Base-by-base conservation (phyloP, 1,140 invertebrate species). In the Drosophila takahashii region DNA sequence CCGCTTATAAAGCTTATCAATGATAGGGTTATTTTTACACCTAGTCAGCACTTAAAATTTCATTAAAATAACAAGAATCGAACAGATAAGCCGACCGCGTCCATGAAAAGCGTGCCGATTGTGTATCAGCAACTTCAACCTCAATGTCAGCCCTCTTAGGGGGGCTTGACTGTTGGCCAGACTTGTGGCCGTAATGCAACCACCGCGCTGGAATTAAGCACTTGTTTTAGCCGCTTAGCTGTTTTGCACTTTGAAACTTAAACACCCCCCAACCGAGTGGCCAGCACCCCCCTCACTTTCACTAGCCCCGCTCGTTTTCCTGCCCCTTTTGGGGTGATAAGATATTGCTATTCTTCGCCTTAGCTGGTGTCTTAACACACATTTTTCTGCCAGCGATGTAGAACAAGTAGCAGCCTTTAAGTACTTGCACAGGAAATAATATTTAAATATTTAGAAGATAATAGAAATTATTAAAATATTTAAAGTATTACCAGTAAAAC, bases 61-160 rank as follows among this genome's bases (percentile, higher is more conserved):
- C 56, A 73, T 73, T 73, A 73, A 73, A 73, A 53, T 73, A 73
- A 72, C 69, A 59, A 45, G 32, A 44, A 34, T 41, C 34, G 7
- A n/a, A 2, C 4, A 26, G 69, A 72, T 72, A 72, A 58, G 18
- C 50, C 2, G 2, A 3, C 10, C 11, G 26, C 15, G 27, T 6
- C n/a, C 15, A 27, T 29, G 36, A 16, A 39, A 66, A 58, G 73
- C 56, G 61, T 76, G 72, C 71, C 72, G 48, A 47, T 47, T 10
- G 4, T n/a, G n/a, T 48, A 29, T 48, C 47, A 29, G 47, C 47
- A 9, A 34, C 9, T 34, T 67, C 42, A 48, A 32, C 27, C 32
- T 67, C 50, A 48, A 62, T 37, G 44, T 29, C 67, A 18, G 15
- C 29, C 59, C 29, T 45, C 45, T 75, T 57, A 47, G 29, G 45